Base-by-base conservation (phyloP, 37 sponge, comb jelly and placozoan genomes). In the Amphimedon queenslandica region DNA sequence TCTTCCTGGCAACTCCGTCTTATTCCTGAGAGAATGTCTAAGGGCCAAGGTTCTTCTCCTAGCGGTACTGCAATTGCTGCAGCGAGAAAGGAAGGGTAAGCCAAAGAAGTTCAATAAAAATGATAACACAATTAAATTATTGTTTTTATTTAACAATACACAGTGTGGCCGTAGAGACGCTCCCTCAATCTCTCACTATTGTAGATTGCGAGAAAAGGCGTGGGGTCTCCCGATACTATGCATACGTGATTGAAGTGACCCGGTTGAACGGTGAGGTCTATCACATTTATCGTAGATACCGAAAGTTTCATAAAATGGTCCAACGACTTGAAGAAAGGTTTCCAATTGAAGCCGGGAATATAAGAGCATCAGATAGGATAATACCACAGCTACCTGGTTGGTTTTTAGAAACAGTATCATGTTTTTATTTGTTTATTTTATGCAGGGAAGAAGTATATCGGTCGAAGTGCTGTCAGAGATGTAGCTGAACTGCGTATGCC, bases 401-500 rank as follows among this genome's bases (percentile, higher is more conserved):
- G 61, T n/a, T n/a, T n/a, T n/a, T n/a, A n/a, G n/a, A n/a, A n/a
- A n/a, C n/a, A n/a, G n/a, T n/a, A n/a, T n/a, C n/a, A n/a, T n/a
- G n/a, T n/a, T n/a, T n/a, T n/a, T n/a, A n/a, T n/a, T n/a, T n/a
- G n/a, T n/a, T n/a, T n/a, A n/a, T n/a, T n/a, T n/a, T n/a, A n/a
- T 2, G 33, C 63, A 82, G 86, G 75, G 4, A 96, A 92, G 70
- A 85, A 80, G 33, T 76, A 73, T 25, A 42, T 92, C 20, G 87
- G 90, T 1, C 58, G 96, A 13, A 92, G 90, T 77, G 84, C 93
- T 4, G 82, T 89, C 13, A 79, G 85, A 34, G 90, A 89, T 29
- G 90, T 89, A 28, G 84, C 96, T 0, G 90, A 92, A 30, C 73
- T 80, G 58, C 69, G 96, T 42, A 36, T 82, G 2, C 96, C 96